Percentiles rank a stretch among this genome's conserved stretches.
Conservation (phyloP, 2,888 invertebrate genomes). For the Watsonalla cultraria region DNA sequence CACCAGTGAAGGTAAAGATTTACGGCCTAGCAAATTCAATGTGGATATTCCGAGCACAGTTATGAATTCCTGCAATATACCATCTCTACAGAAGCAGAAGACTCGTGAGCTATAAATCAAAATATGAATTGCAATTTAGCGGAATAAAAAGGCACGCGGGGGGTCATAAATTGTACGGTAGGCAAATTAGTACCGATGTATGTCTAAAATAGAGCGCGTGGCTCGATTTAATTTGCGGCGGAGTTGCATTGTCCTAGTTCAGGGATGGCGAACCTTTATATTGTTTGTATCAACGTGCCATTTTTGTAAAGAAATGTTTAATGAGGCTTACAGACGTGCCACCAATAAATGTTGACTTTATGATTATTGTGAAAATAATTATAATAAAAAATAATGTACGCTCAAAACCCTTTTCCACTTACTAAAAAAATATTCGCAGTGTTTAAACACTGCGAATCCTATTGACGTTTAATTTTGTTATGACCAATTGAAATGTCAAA, state of each 20-base stretch:
- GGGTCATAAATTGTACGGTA: slow-evolving; percentile 47
- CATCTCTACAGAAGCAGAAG: neutral
- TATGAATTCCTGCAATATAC: neutral
- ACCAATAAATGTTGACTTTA: too few species aligned
- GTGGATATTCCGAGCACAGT: neutral
- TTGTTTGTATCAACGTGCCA: too few species aligned
- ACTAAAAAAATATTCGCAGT: too few species aligned
- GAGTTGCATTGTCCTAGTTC: slow-evolving; percentile 42
- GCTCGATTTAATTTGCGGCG: slow-evolving; percentile 52
- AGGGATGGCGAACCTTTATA: too few species aligned
- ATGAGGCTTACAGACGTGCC: too few species aligned
- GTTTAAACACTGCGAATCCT: too few species aligned
- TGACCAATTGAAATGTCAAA: too few species aligned
- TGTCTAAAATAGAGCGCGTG: slow-evolving; percentile 38
- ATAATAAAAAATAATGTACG: too few species aligned
- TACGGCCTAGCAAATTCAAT: neutral
- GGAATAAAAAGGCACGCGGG: slow-evolving; percentile 42
- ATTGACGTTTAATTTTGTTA: too few species aligned
- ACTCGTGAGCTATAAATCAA: slow-evolving; percentile 29
- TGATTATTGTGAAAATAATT: too few species aligned
- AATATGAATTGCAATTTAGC: slow-evolving; percentile 36
- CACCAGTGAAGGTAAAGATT: neutral
- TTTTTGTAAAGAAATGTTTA: too few species aligned
- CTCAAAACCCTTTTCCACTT: too few species aligned
- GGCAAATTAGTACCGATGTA: slow-evolving; percentile 57